Conservation (phyloP, 2,797 vertebrate species). For the Loris lydekkerianus region DNA sequence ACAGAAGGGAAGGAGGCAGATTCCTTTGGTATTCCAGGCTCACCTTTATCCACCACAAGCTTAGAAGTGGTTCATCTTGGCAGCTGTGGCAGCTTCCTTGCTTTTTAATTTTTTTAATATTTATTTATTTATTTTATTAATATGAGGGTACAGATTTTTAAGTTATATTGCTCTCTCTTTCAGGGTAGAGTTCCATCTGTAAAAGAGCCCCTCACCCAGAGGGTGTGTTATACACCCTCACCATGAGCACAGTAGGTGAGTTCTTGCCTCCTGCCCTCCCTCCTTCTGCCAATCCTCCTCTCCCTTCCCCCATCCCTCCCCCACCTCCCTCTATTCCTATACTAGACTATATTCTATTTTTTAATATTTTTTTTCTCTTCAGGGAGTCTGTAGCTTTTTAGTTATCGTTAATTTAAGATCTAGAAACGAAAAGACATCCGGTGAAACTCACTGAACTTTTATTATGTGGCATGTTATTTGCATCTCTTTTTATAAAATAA, state of each 20-base stretch:
- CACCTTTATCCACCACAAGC: accelerated
- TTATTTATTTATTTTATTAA: too few relatives aligned
- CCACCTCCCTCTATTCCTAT: too few relatives aligned
- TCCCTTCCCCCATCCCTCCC: too few relatives aligned
- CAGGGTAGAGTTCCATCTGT: too few relatives aligned
- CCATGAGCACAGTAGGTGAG: too few relatives aligned
- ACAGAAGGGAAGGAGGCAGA: background rate
- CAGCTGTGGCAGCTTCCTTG: background rate
- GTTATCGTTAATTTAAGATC: background rate
- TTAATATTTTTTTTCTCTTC: background rate
- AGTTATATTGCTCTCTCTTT: too few relatives aligned
- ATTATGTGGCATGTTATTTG: background rate
- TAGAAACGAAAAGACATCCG: background rate
- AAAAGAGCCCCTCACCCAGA: too few relatives aligned
- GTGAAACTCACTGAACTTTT: background rate
- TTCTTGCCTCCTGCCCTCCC: too few relatives aligned
- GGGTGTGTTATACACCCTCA: too few relatives aligned
- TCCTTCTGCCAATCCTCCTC: too few relatives aligned
- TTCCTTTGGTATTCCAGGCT: background rate
- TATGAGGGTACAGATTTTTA: too few relatives aligned
- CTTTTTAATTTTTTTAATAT: background rate
- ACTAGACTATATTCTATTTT: too few relatives aligned
- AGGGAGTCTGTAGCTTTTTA: background rate
- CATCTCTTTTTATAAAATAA: background rate
- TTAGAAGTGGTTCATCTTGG: background rate